Base-by-base conservation (phyloP, 2,888 invertebrate species). In the Stenolophus ochropezus region DNA sequence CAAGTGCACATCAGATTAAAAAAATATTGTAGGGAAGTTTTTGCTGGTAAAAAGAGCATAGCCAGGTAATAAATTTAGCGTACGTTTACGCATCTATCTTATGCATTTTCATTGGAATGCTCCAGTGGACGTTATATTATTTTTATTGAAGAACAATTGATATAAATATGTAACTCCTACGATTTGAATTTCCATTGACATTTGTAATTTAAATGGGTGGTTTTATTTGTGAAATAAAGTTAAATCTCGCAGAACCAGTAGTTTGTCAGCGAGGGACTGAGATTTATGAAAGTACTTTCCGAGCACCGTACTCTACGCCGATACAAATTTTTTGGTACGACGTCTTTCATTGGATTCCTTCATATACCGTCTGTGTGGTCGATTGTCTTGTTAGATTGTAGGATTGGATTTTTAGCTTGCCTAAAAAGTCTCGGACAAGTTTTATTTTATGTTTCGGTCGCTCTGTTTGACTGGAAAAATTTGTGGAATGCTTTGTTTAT, bases 281-380 rank as follows among this genome's bases (percentile, higher is more conserved):
- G 65, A 69, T 69, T 69, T 27, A 69, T 61, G 18, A 21, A 8
- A 18, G 21, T 21, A 20, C 56, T 20, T 11, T 33, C n/a, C 33
- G 2, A 16, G 27, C 33, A 18, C 27, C 16, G 65, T 69, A 61
- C 65, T 33, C 65, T 27, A 33, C 65, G 27, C 8, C 65, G 33
- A 33, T 73, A 80, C 80, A 80, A 80, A 80, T 80, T 80, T 80
- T 80, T 80, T 80, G 80, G 73, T 80, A 73, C 73, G 42, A 6
- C 21, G 73, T 51, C 65, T 69, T 69, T 69, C 65, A 69, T 16
- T 53, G 75, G 53, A 75, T 75, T 75, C 53, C 75, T 75, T 75
- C 75, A 80, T 80, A 69, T 73, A 80, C 80, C 56, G 33, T 56
- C 71, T 69, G 80, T 69, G 80, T 80, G 80, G 80, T 71, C 80